Conservation (phyloP, 2,888 invertebrate species). For the Lycocerus yunnanus region DNA sequence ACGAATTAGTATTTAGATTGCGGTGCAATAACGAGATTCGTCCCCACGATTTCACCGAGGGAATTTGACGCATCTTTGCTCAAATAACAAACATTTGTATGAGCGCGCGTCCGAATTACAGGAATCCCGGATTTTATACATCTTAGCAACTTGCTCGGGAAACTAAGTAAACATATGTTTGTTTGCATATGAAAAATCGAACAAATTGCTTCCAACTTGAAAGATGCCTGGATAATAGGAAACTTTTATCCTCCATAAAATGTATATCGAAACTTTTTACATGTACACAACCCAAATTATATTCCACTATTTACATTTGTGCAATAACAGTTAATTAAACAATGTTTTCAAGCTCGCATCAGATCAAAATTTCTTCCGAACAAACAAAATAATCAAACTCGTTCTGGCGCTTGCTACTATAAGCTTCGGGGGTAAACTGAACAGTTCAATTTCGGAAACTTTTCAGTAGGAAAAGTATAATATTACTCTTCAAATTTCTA, state of each 20-base stretch:
- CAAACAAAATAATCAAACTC: constrained; percentile 43
- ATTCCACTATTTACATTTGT: constrained; percentile 13
- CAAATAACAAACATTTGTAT: constrained; percentile 47
- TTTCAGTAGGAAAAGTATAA: constrained; percentile 28
- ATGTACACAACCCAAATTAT: background rate
- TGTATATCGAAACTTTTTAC: background rate
- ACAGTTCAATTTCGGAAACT: constrained; percentile 35
- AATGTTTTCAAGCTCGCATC: constrained; percentile 27
- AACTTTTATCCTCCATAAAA: constrained; percentile 5
- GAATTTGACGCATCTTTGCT: constrained; percentile 48
- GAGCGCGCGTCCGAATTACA: constrained; percentile 46
- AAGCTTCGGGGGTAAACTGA: constrained; percentile 33
- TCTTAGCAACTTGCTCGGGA: constrained; percentile 47
- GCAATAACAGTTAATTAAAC: constrained; percentile 28
- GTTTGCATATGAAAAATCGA: constrained; percentile 48
- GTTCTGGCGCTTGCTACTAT: constrained; percentile 31
- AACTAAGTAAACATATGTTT: constrained; percentile 49
- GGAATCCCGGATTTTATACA: constrained; percentile 47
- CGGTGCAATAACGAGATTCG: constrained; percentile 47
- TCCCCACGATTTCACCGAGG: constrained; percentile 42
- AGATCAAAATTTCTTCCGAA: constrained; percentile 40
- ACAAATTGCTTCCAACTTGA: constrained; percentile 40
- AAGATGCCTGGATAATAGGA: constrained; percentile 18
- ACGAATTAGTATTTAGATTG: constrained; percentile 16
- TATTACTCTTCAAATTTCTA: constrained; percentile 28